Percentiles rank a stretch among this genome's conserved stretches.
These are phyloP conservation scores for Onchidella celtica DNA, from an alignment of 2,888 invertebrate genomes.

Conservation along the genomic window DNA sequence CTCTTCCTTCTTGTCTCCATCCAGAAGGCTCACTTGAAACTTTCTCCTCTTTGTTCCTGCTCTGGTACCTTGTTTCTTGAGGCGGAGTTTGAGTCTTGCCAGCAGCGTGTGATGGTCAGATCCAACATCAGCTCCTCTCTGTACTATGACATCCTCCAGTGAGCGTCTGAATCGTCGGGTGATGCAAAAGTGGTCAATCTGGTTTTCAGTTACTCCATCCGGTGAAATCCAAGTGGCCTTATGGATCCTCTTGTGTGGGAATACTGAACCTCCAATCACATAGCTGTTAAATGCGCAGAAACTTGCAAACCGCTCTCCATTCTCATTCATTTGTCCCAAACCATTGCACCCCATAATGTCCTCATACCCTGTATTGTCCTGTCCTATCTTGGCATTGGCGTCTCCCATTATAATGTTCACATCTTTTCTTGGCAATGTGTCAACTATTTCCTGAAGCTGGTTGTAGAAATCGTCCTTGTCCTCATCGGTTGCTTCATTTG, in stretches of 20 bases:
- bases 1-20: background rate
- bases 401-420: constrained; percentile 20
- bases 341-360: too few species aligned
- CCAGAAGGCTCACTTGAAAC: background rate
- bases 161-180: constrained; percentile 14
- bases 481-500: too few species aligned
- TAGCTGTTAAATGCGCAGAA: too few species aligned
- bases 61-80: too few species aligned
- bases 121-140: constrained; percentile 3
- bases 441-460: too few species aligned
- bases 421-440: background rate
- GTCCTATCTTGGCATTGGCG: constrained; percentile 35
- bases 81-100: background rate
- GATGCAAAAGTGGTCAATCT: constrained; percentile 37
- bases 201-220: background rate
- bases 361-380: constrained; percentile 42
- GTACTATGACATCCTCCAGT: background rate
- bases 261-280: too few species aligned
- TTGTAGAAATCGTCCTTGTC: too few species aligned
- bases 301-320: too few species aligned
- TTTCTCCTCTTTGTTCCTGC: too few species aligned
- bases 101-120: constrained; percentile 4
- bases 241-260: too few species aligned
- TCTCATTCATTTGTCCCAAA: too few species aligned
- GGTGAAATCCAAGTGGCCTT: too few species aligned